Evolutionary conservation across 1,140 invertebrate species (phyloP).

Genomic region (Phenacoccus solenopsis): DNA sequence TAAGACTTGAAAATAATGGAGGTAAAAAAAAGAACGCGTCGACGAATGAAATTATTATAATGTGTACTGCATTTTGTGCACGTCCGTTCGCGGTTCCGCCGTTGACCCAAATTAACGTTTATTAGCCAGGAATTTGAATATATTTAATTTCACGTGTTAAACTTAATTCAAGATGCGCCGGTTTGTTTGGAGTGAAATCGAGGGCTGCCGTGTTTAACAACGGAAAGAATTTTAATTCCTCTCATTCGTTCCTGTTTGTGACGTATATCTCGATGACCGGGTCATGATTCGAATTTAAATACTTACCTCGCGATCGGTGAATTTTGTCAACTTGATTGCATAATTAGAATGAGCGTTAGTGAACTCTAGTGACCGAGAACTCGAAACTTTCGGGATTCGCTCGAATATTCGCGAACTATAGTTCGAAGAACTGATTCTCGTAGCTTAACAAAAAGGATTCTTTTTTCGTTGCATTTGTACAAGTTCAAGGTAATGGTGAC

Average conservation of each 20-base stretch:
- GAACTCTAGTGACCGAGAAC: too few relatives aligned
- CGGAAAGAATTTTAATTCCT: not conserved
- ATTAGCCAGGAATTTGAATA: not conserved
- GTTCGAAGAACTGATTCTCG: too few relatives aligned
- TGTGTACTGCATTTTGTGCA: not conserved
- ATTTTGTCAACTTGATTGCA: too few relatives aligned
- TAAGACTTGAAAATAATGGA: constrained; percentile 1
- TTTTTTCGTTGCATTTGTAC: not conserved
- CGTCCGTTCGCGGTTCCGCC: not conserved
- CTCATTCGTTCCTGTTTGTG: not conserved
- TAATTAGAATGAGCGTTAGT: too few relatives aligned
- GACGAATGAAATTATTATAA: not conserved
- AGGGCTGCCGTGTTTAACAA: not conserved
- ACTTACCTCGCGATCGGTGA: too few relatives aligned
- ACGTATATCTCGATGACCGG: not conserved
- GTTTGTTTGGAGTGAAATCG: too few relatives aligned
- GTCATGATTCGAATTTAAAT: not conserved
- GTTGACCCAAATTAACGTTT: not conserved
- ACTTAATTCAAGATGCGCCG: not conserved
- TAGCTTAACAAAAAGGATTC: too few relatives aligned
- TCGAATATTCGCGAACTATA: too few relatives aligned
- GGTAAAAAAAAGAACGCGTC: not conserved
- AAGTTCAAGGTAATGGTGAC: not conserved
- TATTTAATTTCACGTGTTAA: not conserved
- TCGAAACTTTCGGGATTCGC: too few relatives aligned